These are phyloP conservation scores for Scartelaos histophorus DNA, from an alignment of 2,113 vertebrate genomes.

Conservation along the genomic window DNA sequence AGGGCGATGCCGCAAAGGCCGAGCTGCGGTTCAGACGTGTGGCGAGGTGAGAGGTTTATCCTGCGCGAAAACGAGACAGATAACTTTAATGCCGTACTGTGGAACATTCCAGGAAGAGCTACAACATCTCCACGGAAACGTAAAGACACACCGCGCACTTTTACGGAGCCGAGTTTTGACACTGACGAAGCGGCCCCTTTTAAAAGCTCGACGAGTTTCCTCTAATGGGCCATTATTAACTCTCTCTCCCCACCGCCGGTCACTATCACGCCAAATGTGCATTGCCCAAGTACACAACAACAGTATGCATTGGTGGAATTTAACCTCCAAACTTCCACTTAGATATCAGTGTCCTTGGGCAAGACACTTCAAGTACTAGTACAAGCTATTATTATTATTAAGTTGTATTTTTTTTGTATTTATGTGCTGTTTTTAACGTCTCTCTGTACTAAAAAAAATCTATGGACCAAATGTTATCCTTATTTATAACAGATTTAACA, in stretches of 20 bases:
- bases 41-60: too few relatives aligned
- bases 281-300: too few relatives aligned
- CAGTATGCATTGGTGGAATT: too few relatives aligned
- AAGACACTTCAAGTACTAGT: background rate
- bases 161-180: background rate
- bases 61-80: background rate
- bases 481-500: slow-evolving; percentile 25
- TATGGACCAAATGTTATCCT: slow-evolving; percentile 52
- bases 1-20: background rate
- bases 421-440: background rate
- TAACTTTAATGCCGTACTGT: background rate
- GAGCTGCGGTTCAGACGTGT: background rate
- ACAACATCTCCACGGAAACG: background rate
- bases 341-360: too few relatives aligned
- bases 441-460: background rate
- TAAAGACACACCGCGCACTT: background rate
- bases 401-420: background rate
- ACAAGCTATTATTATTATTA: background rate
- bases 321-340: too few relatives aligned
- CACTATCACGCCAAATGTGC: too few relatives aligned
- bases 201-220: too few relatives aligned
- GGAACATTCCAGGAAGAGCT: background rate
- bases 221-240: too few relatives aligned
- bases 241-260: too few relatives aligned
- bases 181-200: too few relatives aligned